Base-by-base conservation (phyloP, 2,888 invertebrate genomes). In the Sussaba pulchella region DNA sequence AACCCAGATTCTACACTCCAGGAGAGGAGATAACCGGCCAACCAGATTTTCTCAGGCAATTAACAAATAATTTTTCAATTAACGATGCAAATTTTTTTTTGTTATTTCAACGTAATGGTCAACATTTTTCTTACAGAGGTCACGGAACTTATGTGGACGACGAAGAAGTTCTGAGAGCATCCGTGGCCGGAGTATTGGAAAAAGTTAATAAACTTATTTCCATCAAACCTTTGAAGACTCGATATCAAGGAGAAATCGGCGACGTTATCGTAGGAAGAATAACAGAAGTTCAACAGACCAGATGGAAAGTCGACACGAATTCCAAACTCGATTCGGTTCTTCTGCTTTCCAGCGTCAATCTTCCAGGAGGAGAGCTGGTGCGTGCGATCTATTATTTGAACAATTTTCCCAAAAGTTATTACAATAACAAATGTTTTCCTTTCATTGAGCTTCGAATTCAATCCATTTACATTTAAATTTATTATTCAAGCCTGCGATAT, bases 361-460 rank as follows among this genome's bases (percentile, higher is more conserved):
- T 99, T 82, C 99, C 99, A n/a, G 99, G 99, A 31, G 97, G 98
- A 71, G 99, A 99, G 94, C 93, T 99, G 94, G 97, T 97, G 93
- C 91, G 92, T 31, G n/a, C n/a, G n/a, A n/a, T n/a, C n/a, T n/a
- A n/a, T n/a, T n/a, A n/a, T 85, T 69, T 82, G 21, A 59, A 59
- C 19, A 1, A 1, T 6, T 66, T 26, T 54, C 14, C 12, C 21
- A n/a, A n/a, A n/a, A n/a, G n/a, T n/a, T n/a, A n/a, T 31, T 31
- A 31, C 6, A 6, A 31, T 6, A 6, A 31, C 6, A 31, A 6
- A 31, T 31, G 31, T 31, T 31, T 43, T 43, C 43, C 5, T 43
- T 43, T 14, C 24, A 9, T 9, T 9, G 19, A 14, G 3, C 14
- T 17, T 9, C 14, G 47, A 47, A 47, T 43, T n/a, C n/a, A n/a